Evolutionary conservation across 2,113 vertebrate species (phyloP), one percentile per base, ranked within the genome.

Genomic region (Sorex araneus): DNA sequence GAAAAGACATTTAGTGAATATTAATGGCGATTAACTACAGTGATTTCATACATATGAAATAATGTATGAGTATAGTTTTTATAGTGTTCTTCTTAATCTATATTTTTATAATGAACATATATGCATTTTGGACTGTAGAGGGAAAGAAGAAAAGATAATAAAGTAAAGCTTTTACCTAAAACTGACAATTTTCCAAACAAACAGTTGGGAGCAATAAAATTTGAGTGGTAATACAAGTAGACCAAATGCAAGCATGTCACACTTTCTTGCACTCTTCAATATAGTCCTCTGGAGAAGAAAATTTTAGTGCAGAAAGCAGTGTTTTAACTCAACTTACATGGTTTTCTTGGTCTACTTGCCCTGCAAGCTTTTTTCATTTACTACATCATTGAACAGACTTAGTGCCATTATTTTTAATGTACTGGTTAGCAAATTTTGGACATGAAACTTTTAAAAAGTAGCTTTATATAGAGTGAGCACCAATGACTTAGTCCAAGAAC

Each of bases 341-440:
- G 11, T 64, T 74, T 85, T 47, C 80, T 80, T 84, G 73, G 50
- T 90, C 66, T 60, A 63, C 66, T 70, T 91, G 23, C 40, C 76
- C 45, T 89, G 63, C 21, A 79, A 60, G 30, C 23, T 81, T 91
- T 86, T 76, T 54, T n/a, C 57, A 84, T 87, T 92, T 86, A 67
- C 25, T 87, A 43, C 76, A 36, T 81, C 21, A 75, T 1, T 91
- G 75, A 95, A 77, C 77, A 91, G 73, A 87, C 27, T 57, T 70
- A n/a, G n/a, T 32, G 15, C 15, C 15, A 66, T 47, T 83, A 50
- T 85, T 90, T 94, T 92, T 79, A 88, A 95, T 32, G 27, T 78
- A 60, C 40, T 85, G 15, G 27, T 94, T 91, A 91, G 28, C 4
- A 84, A 77, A 94, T 84, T 80, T 87, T 30, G 77, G 1, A 63